Evolutionary conservation across 2,888 invertebrate genomes (phyloP).

Genomic region (Bembecia ichneumoniformis): DNA sequence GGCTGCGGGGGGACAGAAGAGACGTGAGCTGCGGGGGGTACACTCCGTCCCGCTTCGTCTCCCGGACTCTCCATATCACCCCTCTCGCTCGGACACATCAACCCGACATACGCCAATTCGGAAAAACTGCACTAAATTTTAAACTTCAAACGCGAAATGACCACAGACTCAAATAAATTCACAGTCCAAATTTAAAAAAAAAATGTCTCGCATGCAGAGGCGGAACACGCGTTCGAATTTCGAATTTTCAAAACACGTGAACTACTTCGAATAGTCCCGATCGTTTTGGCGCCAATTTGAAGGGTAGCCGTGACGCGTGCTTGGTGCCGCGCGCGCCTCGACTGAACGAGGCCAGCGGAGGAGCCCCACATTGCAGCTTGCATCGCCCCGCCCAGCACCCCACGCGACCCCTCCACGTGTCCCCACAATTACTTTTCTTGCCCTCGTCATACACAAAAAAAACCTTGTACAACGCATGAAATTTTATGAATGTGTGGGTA

Average conservation of each 20-base stretch:
- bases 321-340: slow-evolving; percentile 50
- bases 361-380: slow-evolving; percentile 59
- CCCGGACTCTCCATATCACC: slow-evolving; percentile 63
- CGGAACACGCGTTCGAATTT: slow-evolving; percentile 1
- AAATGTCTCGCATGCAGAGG: not conserved
- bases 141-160: not conserved
- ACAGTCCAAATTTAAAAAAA: no score
- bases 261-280: not conserved
- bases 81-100: slow-evolving; percentile 67
- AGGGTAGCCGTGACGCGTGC: slow-evolving; percentile 46
- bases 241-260: slow-evolving; percentile 1
- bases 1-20: slow-evolving; percentile 63
- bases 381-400: slow-evolving; percentile 64
- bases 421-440: slow-evolving; percentile 48
- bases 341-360: slow-evolving; percentile 39
- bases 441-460: slow-evolving; percentile 50
- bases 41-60: slow-evolving; percentile 62
- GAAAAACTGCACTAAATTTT: slow-evolving; percentile 47
- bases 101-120: slow-evolving; percentile 50
- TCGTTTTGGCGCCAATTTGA: slow-evolving; percentile 24
- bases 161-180: no score
- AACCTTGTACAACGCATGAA: slow-evolving; percentile 21
- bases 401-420: slow-evolving; percentile 52
- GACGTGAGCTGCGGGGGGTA: slow-evolving; percentile 52
- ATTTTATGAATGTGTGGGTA: slow-evolving; percentile 30